Percentiles rank a stretch among this genome's conserved stretches.
phyloP scores from a whole-genome alignment of 2,797 vertebrate genomes.

The Smutsia gigantea region DNA sequence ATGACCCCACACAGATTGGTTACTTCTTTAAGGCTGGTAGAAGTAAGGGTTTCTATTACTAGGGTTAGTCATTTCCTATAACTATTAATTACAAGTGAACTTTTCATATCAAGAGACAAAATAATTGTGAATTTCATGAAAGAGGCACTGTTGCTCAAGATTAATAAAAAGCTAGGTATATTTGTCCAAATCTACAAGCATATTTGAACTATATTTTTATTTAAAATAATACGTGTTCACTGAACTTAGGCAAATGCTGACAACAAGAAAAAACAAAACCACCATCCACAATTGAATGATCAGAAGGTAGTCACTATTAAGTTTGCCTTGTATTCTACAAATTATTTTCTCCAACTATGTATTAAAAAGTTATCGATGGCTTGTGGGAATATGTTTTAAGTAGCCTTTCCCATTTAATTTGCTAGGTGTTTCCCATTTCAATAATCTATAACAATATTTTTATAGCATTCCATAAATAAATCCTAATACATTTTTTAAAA shows the following conservation, averaged over 20 bases:
- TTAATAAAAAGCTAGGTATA: not conserved
- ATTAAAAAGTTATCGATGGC: not conserved
- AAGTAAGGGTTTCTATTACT: not conserved
- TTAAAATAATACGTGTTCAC: conserved; percentile 4
- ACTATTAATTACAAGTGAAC: not conserved
- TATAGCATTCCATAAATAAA: not conserved
- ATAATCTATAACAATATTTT: not conserved
- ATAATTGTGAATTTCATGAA: not conserved
- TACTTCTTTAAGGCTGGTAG: not conserved
- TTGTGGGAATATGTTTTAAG: not conserved
- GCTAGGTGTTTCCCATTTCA: not conserved
- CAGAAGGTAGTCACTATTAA: not conserved
- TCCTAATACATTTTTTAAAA: not conserved
- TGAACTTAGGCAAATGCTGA: not conserved
- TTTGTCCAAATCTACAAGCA: not conserved
- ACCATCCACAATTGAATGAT: not conserved
- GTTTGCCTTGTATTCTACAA: not conserved
- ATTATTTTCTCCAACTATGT: not conserved
- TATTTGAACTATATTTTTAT: not conserved
- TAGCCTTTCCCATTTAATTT: not conserved
- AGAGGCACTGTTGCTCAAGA: not conserved
- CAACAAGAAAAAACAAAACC: not conserved
- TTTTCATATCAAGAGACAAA: not conserved
- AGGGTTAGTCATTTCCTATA: not conserved
- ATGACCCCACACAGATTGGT: not conserved